Evolutionary conservation across 2,888 invertebrate genomes (phyloP).

Genomic region (Scaptomyza caliginosa): DNA sequence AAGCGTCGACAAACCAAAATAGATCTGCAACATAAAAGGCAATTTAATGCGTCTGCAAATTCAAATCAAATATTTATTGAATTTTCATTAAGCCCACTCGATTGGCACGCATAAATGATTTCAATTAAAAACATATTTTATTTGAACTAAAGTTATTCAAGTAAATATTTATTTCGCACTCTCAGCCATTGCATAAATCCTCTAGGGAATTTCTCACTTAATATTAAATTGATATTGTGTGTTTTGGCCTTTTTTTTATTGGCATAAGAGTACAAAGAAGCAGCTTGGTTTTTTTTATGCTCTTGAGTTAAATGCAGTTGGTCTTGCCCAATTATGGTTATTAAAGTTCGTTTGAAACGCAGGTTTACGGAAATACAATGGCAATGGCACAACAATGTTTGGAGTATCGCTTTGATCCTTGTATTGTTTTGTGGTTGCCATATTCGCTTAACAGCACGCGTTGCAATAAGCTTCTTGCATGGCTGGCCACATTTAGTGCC

Average conservation of each 20-base stretch:
- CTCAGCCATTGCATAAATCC: neutral
- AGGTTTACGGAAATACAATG: neutral
- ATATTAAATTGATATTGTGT: no score
- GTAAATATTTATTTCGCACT: neutral
- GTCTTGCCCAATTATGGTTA: neutral
- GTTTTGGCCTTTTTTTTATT: neutral
- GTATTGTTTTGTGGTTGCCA: neutral
- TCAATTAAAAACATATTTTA: neutral
- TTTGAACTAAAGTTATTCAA: neutral
- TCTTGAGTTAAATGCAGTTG: neutral
- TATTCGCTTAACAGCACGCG: neutral
- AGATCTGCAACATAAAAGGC: conserved; percentile 85
- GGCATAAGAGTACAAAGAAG: no score
- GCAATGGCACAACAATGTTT: neutral
- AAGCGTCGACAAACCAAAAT: conserved; percentile 87
- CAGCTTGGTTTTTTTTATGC: neutral
- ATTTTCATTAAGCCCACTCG: neutral
- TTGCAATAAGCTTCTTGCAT: neutral
- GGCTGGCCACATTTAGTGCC: neutral
- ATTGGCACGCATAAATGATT: neutral
- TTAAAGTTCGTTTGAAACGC: neutral
- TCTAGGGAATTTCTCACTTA: no score
- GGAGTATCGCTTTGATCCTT: no score
- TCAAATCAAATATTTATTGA: neutral
- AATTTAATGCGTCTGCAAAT: neutral